These are phyloP conservation scores for Balearica regulorum DNA, from an alignment of 2,797 vertebrate genomes.

Conservation along the genomic window DNA sequence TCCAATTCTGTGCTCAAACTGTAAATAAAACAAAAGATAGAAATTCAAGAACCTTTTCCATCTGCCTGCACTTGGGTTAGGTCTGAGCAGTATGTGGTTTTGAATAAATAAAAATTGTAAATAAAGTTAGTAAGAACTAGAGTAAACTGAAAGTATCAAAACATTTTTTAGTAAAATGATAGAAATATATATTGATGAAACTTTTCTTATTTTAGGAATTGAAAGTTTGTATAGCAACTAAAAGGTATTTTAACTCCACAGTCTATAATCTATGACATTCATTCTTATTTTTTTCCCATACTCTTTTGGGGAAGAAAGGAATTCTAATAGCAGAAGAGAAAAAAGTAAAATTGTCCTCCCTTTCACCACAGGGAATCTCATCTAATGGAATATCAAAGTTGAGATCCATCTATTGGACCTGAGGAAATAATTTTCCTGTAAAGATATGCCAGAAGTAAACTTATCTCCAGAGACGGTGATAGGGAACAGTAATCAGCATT, in stretches of 20 bases:
- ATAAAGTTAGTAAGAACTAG: not conserved
- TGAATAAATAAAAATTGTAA: not conserved
- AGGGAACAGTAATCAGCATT: not conserved
- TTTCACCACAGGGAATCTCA: constrained; percentile 5
- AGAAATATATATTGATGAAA: not conserved
- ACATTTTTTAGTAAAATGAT: not conserved
- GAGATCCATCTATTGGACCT: not conserved
- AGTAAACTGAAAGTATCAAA: not conserved
- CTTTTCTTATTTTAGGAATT: not conserved
- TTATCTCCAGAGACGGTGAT: not conserved
- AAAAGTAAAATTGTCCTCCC: not conserved
- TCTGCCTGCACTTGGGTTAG: not conserved
- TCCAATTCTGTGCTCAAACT: not conserved
- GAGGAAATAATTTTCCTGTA: constrained; percentile 11
- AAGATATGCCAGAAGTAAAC: constrained; percentile 20
- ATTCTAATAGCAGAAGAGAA: not conserved
- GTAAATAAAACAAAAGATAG: not conserved
- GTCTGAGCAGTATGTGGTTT: not conserved
- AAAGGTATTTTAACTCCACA: not conserved
- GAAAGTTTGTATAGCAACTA: not conserved
- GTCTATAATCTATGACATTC: not conserved
- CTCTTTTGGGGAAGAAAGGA: not conserved
- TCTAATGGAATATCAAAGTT: constrained; percentile 24
- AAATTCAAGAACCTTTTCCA: not conserved
- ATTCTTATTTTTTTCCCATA: not conserved